Conservation (phyloP, 2,888 invertebrate genomes). For the Cheilosia vulpina region DNA sequence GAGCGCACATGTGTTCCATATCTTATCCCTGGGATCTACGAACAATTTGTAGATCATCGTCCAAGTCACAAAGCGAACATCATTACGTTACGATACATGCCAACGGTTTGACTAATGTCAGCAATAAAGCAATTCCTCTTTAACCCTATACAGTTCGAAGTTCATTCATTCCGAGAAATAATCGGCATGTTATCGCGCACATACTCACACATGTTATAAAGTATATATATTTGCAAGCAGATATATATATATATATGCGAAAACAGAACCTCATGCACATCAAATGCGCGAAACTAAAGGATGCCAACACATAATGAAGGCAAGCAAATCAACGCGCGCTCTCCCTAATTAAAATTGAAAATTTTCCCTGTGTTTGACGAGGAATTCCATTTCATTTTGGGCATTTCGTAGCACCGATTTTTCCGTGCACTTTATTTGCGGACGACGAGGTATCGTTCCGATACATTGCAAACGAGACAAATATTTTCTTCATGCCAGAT, state of each 20-base stretch:
- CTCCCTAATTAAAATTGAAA: slow-evolving; percentile 71
- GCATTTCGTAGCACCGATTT: slow-evolving; percentile 48
- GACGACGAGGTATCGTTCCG: slow-evolving; percentile 75
- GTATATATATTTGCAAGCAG: not conserved
- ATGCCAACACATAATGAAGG: slow-evolving; percentile 54
- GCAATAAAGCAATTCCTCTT: slow-evolving; percentile 67
- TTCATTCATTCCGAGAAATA: slow-evolving; percentile 63
- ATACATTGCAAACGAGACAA: slow-evolving; percentile 77
- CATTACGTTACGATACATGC: slow-evolving; percentile 36
- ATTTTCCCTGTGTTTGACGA: slow-evolving; percentile 55
- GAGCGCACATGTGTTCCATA: slow-evolving; percentile 75
- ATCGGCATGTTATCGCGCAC: slow-evolving; percentile 40
- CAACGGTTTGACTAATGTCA: slow-evolving; percentile 58
- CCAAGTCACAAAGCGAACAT: slow-evolving; percentile 24
- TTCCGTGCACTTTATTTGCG: slow-evolving; percentile 57
- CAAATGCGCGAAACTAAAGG: slow-evolving; percentile 38
- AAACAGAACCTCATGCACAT: slow-evolving; percentile 11
- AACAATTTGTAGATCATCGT: slow-evolving; percentile 67
- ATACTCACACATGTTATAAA: not conserved
- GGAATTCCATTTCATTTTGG: slow-evolving; percentile 61
- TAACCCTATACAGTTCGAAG: slow-evolving; percentile 62
- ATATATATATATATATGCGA: not conserved
- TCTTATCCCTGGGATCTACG: slow-evolving; percentile 71
- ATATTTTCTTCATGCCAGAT: slow-evolving; percentile 75
- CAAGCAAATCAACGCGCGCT: slow-evolving; percentile 58